Evolutionary conservation across 1,140 invertebrate genomes (phyloP).

Genomic region (Hylyphantes graminicola): DNA sequence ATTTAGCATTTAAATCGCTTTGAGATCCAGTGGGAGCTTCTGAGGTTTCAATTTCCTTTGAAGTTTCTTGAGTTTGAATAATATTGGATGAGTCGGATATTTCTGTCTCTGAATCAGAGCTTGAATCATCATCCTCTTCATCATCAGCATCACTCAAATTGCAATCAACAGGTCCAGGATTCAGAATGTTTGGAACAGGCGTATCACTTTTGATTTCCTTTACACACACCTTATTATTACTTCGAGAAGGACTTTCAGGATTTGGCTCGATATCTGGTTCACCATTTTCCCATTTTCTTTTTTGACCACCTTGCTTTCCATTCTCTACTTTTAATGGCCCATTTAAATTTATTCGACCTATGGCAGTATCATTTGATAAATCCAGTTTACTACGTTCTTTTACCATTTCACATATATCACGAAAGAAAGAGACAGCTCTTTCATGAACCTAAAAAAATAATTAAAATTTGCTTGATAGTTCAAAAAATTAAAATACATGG

Average conservation of each 20-base stretch:
- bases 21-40: not conserved
- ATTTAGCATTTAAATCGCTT: not conserved
- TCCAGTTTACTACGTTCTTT: slow-evolving; percentile 39
- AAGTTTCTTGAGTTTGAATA: not conserved
- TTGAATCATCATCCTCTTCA: not conserved
- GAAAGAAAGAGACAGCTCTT: slow-evolving; percentile 67
- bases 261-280: slow-evolving; percentile 24
- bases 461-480: not conserved
- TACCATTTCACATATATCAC: slow-evolving; percentile 65
- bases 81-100: not conserved
- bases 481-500: not conserved
- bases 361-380: slow-evolving; percentile 15
- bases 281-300: slow-evolving; percentile 51
- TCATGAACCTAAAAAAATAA: slow-evolving; percentile 64
- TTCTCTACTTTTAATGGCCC: slow-evolving; percentile 16
- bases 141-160: no score
- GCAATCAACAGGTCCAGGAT: no score
- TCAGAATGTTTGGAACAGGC: not conserved
- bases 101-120: slow-evolving; percentile 7
- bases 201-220: slow-evolving; percentile 26
- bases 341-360: slow-evolving; percentile 23
- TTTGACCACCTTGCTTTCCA: slow-evolving; percentile 44
- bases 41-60: not conserved
- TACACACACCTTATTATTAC: slow-evolving; percentile 38
- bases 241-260: slow-evolving; percentile 8